Conservation (phyloP, 2,888 invertebrate species). For the Sinopyrophorus schimmeli region DNA sequence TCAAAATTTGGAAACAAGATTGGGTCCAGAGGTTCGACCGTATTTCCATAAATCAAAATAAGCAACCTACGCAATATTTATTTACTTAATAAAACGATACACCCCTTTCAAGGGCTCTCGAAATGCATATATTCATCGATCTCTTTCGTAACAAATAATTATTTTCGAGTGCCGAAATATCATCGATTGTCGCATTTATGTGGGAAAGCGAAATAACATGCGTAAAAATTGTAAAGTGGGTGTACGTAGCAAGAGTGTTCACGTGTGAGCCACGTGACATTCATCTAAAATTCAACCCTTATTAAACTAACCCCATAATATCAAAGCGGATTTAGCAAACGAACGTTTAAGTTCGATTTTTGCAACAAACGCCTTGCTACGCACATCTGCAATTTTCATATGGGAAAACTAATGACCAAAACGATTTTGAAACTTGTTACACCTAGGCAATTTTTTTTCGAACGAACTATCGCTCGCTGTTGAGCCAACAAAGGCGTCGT, state of each 20-base stretch:
- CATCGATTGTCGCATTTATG: conserved; percentile 16
- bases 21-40: too few relatives aligned
- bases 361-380: conserved; percentile 5
- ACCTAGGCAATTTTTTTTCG: conserved; percentile 6
- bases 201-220: conserved; percentile 34
- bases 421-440: not conserved
- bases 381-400: not conserved
- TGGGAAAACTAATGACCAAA: too few relatives aligned
- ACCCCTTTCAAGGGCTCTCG: too few relatives aligned
- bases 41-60: too few relatives aligned
- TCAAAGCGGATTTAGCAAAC: conserved; percentile 23
- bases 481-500: conserved; percentile 47
- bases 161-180: conserved; percentile 13
- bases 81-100: too few relatives aligned
- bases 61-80: too few relatives aligned
- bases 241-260: conserved; percentile 39
- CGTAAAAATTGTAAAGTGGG: conserved; percentile 41
- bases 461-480: conserved; percentile 33
- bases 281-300: conserved; percentile 39
- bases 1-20: too few relatives aligned
- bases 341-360: conserved; percentile 20
- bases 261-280: conserved; percentile 42
- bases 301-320: conserved; percentile 39
- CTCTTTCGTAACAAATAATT: too few relatives aligned
- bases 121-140: too few relatives aligned